Base-by-base conservation (phyloP, 1,140 invertebrate species). In the Drosophila hydei region DNA sequence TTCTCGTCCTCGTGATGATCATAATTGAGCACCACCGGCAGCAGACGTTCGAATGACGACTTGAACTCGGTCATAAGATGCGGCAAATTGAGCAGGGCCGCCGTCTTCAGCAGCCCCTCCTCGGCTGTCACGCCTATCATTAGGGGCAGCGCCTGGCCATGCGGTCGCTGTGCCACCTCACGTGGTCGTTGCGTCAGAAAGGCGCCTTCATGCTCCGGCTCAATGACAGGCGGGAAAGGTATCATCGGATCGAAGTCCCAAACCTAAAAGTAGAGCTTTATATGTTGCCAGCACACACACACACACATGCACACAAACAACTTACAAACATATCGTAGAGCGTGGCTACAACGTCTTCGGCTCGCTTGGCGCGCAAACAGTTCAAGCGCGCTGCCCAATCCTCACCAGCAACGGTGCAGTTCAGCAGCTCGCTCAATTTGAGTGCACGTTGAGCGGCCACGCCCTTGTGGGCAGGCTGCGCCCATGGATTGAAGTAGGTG, bases 401-500 rank as follows among this genome's bases (percentile, higher is more conserved):
- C 0, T 91, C 75, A 0, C 72, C 47, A 25, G 59, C 45, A 7
- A 27, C 9, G 14, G 23, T 43, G 75, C 96, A 96, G 11, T 92
- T 89, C 1, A 96, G 68, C 54, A 93, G 80, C 72, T 94, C 77
- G 0, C 94, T 95, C 18, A 97, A 79, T 56, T 93, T 93, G 43
- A 93, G 91, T 0, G 95, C 94, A 69, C 95, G 94, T 8, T 92
- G 83, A 7, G 93, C 91, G 0, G 95, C 94, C 61, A 95, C 92
- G 9, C 94, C 94, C 21, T 94, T 91, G 54, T 91, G 92, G 7
- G 93, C 92, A 0, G 95, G 93, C 51, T 96, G 92, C 0, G 95
- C 94, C 96, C 97, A 98, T 0, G 95, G 93, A 79, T 95, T 95
- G 7, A 96, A 91, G 2, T 95, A 94, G 1, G 95, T 96, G 2